Evolutionary conservation across 2,888 invertebrate genomes (phyloP).

Genomic region (Brachylomia viminalis): DNA sequence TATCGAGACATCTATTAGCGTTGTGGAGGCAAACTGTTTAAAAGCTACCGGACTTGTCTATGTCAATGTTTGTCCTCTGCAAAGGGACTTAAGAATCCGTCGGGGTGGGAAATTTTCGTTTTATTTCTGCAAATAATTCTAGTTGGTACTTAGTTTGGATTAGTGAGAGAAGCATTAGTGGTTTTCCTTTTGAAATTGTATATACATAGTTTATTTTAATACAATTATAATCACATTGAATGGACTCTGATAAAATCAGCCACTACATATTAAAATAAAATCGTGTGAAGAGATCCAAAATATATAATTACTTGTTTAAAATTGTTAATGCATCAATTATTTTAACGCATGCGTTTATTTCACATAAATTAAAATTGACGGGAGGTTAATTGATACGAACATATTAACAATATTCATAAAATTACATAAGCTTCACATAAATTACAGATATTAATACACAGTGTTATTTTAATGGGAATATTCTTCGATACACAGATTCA

Average conservation of each 20-base stretch:
- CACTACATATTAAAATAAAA: constrained; percentile 1
- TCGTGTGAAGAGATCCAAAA: constrained; percentile 10
- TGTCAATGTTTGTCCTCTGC: constrained; percentile 82
- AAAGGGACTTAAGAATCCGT: constrained; percentile 72
- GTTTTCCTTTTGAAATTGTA: not conserved
- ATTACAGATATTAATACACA: not conserved
- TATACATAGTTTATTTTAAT: not conserved
- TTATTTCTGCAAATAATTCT: constrained; percentile 64
- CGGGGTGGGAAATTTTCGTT: constrained; percentile 69
- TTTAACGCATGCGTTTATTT: constrained; percentile 19
- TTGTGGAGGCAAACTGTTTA: constrained; percentile 83
- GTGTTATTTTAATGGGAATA: not conserved
- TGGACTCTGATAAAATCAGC: constrained; percentile 9
- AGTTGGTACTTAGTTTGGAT: constrained; percentile 27
- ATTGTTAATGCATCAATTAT: constrained; percentile 41
- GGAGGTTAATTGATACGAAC: constrained; percentile 52
- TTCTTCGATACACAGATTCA: not conserved
- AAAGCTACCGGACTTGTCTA: constrained; percentile 88
- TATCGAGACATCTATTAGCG: constrained; percentile 88
- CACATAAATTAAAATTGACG: constrained; percentile 45
- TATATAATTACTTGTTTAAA: constrained; percentile 16
- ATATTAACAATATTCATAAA: constrained; percentile 4
- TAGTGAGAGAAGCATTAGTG: not conserved
- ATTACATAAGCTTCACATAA: constrained; percentile 2
- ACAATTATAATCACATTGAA: not conserved